Conservation (phyloP, 1,140 invertebrate genomes). For the Ganaspis sp. region DNA sequence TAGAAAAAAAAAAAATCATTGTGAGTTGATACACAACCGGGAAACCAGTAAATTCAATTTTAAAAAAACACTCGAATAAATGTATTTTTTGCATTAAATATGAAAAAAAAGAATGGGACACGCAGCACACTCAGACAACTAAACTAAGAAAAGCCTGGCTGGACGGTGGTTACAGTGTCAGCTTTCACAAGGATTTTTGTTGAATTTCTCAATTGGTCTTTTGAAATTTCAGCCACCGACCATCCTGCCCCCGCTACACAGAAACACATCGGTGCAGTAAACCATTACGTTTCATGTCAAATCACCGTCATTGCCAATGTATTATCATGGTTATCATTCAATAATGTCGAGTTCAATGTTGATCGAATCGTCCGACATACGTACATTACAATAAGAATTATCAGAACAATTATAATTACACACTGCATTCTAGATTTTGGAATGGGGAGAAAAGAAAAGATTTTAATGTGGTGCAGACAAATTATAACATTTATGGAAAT, state of each 20-base stretch:
- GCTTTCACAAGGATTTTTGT: conserved; percentile 36
- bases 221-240: conserved; percentile 49
- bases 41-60: neutral
- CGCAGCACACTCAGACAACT: conserved; percentile 70
- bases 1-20: too few species aligned
- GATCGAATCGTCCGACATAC: conserved; percentile 57
- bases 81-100: conserved; percentile 45
- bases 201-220: conserved; percentile 2
- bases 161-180: conserved; percentile 56
- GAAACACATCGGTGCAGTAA: conserved; percentile 68
- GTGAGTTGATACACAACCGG: too few species aligned
- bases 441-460: conserved; percentile 18
- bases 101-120: conserved; percentile 56
- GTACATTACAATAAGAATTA: conserved; percentile 10
- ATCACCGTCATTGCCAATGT: conserved; percentile 55
- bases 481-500: neutral
- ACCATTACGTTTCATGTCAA: conserved; percentile 64
- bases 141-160: conserved; percentile 65
- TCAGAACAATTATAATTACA: neutral
- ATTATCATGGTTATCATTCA: conserved; percentile 56
- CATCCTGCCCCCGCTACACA: conserved; percentile 65
- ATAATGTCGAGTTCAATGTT: conserved; percentile 53
- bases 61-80: conserved; percentile 35
- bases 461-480: neutral
- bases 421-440: too few species aligned